Percentiles rank a stretch among this genome's conserved stretches.
These are phyloP conservation scores for Callipepla californica DNA, from an alignment of 2,113 vertebrate species.

Conservation along the genomic window DNA sequence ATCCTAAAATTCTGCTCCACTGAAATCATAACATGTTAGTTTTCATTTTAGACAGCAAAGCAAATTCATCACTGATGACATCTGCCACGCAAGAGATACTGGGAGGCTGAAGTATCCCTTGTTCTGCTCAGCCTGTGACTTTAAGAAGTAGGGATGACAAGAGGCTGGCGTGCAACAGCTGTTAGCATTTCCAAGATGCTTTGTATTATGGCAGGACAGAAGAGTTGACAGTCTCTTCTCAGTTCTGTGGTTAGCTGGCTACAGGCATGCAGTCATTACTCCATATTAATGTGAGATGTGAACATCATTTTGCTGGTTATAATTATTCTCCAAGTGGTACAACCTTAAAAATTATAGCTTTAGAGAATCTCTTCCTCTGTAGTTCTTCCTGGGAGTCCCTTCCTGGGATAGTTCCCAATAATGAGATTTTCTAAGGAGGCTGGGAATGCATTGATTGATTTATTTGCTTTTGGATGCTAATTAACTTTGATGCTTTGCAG, in stretches of 20 bases:
- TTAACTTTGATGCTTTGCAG: constrained; percentile 28
- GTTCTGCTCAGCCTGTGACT: not conserved
- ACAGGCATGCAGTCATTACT: constrained; percentile 59
- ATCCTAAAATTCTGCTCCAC: not conserved
- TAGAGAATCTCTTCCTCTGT: constrained; percentile 31
- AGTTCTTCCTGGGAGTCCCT: constrained; percentile 41
- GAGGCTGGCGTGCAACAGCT: not conserved
- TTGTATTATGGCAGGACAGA: constrained; percentile 56
- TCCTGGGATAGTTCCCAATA: constrained; percentile 40
- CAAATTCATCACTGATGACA: not conserved
- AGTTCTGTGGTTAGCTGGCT: constrained; percentile 69
- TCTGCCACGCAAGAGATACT: not conserved
- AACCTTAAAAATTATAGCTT: constrained; percentile 61
- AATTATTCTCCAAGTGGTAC: constrained; percentile 34
- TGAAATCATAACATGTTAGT: not conserved
- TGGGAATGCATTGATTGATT: constrained; percentile 36
- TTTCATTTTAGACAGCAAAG: not conserved
- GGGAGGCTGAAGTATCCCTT: not conserved
- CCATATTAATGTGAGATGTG: constrained; percentile 64
- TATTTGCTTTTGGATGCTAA: constrained; percentile 37
- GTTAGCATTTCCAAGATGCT: constrained; percentile 66
- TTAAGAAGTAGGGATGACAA: constrained; percentile 63
- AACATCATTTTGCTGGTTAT: constrained; percentile 44
- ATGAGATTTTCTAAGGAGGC: constrained; percentile 37
- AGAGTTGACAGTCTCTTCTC: constrained; percentile 70